Percentiles rank a stretch among this genome's conserved stretches.
Conservation (phyloP, 2,797 vertebrate genomes). For the Leucoraja ocellata region DNA sequence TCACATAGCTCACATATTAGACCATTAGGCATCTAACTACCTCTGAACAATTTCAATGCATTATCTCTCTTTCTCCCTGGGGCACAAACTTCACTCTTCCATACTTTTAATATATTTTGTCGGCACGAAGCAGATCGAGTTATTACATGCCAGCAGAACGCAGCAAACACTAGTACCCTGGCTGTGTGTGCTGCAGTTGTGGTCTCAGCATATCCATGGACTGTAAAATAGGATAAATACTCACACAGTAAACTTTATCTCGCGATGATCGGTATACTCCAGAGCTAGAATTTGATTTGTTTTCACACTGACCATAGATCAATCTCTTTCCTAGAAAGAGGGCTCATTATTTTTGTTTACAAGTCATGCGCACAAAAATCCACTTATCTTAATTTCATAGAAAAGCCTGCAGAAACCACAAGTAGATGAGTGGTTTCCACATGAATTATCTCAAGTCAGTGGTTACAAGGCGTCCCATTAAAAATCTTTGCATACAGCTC, state of each 20-base stretch:
- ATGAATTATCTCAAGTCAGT: conserved; percentile 30
- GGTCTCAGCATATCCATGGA: conserved; percentile 47
- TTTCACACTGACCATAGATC: background rate
- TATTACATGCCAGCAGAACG: conserved; percentile 68
- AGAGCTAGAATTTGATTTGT: background rate
- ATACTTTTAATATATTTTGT: conserved; percentile 73
- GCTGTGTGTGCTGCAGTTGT: conserved; percentile 55
- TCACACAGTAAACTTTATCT: conserved; percentile 35
- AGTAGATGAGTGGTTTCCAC: conserved; percentile 35
- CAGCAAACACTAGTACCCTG: conserved; percentile 62
- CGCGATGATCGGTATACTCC: background rate
- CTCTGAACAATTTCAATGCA: conserved; percentile 78
- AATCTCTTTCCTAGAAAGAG: conserved; percentile 16
- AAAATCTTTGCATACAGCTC: conserved; percentile 15
- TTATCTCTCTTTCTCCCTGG: conserved; percentile 73
- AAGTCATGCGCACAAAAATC: conserved; percentile 24
- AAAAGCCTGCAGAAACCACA: conserved; percentile 25
- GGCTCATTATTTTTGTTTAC: conserved; percentile 35
- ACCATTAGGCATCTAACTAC: conserved; percentile 81
- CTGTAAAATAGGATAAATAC: conserved; percentile 34
- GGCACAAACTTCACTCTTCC: conserved; percentile 69
- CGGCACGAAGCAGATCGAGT: conserved; percentile 65
- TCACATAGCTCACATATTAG: conserved; percentile 76
- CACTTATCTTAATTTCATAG: conserved; percentile 31
- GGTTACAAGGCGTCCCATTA: conserved; percentile 22